Conservation (phyloP, 2,888 invertebrate species). For the Meteorus colon region DNA sequence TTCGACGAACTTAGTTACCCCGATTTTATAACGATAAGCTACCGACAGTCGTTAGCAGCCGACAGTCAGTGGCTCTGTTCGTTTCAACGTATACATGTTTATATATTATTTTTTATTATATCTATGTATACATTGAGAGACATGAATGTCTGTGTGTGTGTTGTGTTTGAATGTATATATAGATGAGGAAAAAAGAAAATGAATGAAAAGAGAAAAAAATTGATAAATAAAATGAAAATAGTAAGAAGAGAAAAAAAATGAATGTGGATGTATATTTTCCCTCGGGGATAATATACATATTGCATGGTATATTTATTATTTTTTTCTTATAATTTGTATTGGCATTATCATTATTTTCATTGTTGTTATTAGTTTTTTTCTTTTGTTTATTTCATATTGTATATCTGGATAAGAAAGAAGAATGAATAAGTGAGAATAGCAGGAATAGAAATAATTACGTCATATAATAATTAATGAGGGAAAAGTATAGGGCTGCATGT, state of each 20-base stretch:
- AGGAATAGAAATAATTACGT: background rate
- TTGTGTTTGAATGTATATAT: background rate
- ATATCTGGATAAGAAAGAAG: background rate
- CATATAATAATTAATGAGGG: no score
- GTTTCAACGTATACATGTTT: constrained; percentile 1
- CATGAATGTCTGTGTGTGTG: background rate
- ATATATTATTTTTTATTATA: background rate
- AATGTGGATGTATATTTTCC: background rate
- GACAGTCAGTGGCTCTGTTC: constrained; percentile 52
- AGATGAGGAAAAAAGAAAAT: background rate
- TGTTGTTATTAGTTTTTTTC: background rate
- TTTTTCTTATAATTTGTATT: background rate
- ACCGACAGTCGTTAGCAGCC: constrained; percentile 63
- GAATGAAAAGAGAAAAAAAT: background rate
- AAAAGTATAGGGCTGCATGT: no score
- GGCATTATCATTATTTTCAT: background rate
- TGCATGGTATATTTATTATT: background rate
- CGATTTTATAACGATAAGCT: constrained; percentile 60
- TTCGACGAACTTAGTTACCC: constrained; percentile 55
- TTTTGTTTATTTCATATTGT: background rate
- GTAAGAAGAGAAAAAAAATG: background rate
- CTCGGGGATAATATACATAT: background rate
- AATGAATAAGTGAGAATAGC: background rate
- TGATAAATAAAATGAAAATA: background rate
- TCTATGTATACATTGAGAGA: background rate